phyloP scores from a whole-genome alignment of 2,888 invertebrate genomes.

The Sesamia inferens region DNA sequence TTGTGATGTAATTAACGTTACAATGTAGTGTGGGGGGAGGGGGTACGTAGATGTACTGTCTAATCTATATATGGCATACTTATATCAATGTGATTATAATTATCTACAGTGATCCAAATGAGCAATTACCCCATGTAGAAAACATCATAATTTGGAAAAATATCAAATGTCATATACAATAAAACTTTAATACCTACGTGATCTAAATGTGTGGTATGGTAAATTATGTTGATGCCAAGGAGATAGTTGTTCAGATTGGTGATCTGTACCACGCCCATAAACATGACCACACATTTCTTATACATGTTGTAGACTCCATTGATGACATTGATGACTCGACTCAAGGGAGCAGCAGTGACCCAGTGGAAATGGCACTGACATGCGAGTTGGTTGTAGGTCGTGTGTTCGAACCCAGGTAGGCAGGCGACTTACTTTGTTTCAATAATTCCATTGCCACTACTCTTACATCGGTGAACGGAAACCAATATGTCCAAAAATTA shows the following conservation, averaged over 20 bases:
- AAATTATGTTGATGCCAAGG: not conserved
- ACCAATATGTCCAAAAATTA: too few species aligned
- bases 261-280: not conserved
- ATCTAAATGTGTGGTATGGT: not conserved
- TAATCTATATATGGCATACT: not conserved
- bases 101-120: not conserved
- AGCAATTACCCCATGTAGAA: not conserved
- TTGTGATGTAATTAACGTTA: slow-evolving; percentile 53
- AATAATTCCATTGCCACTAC: too few species aligned
- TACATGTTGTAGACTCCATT: not conserved
- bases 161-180: too few species aligned
- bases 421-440: too few species aligned
- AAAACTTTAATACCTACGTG: too few species aligned
- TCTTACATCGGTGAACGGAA: too few species aligned
- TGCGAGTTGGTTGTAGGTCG: too few species aligned
- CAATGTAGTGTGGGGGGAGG: not conserved
- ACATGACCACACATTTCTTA: not conserved
- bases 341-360: too few species aligned
- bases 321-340: too few species aligned
- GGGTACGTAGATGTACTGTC: not conserved
- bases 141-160: not conserved
- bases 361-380: too few species aligned
- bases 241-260: not conserved
- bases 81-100: not conserved
- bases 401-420: too few species aligned